Evolutionary conservation across 2,113 vertebrate species (phyloP).

Genomic region (Colistium nudipinnis): DNA sequence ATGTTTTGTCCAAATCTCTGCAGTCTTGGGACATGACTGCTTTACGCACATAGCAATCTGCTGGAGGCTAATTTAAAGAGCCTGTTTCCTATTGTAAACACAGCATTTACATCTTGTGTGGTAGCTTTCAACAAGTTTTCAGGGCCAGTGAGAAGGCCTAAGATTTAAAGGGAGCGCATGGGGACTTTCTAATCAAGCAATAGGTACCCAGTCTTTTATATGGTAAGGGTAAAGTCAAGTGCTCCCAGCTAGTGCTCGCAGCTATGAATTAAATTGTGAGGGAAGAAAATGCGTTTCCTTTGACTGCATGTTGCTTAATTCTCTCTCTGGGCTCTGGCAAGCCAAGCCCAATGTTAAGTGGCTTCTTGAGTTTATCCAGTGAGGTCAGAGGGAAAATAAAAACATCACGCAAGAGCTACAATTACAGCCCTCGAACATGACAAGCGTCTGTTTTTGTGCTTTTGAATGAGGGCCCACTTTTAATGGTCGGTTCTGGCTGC

Average conservation of each 20-base stretch:
- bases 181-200: conserved; percentile 38
- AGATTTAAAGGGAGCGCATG: conserved; percentile 33
- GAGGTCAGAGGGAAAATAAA: conserved; percentile 86
- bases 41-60: conserved; percentile 65
- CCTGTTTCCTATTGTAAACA: conserved; percentile 64
- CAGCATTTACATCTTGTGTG: conserved; percentile 69
- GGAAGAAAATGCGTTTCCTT: conserved; percentile 50
- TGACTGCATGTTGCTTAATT: conserved; percentile 67
- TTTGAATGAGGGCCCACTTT: conserved; percentile 78
- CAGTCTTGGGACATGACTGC: conserved; percentile 36
- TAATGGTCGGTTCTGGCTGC: conserved; percentile 79
- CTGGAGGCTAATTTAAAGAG: conserved; percentile 71
- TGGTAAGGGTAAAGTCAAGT: conserved; percentile 49
- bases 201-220: conserved; percentile 41
- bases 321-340: conserved; percentile 77
- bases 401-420: conserved; percentile 82
- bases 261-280: conserved; percentile 57
- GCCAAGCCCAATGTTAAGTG: conserved; percentile 80
- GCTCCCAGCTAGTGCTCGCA: conserved; percentile 53
- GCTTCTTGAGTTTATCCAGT: conserved; percentile 85
- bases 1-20: conserved; percentile 42
- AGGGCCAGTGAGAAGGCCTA: conserved; percentile 27
- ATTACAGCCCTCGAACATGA: conserved; percentile 84
- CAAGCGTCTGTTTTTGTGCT: conserved; percentile 83
- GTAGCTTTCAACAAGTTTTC: conserved; percentile 54